These are phyloP conservation scores for Egretta garzetta DNA, from an alignment of 2,113 vertebrate genomes.

Conservation along the genomic window DNA sequence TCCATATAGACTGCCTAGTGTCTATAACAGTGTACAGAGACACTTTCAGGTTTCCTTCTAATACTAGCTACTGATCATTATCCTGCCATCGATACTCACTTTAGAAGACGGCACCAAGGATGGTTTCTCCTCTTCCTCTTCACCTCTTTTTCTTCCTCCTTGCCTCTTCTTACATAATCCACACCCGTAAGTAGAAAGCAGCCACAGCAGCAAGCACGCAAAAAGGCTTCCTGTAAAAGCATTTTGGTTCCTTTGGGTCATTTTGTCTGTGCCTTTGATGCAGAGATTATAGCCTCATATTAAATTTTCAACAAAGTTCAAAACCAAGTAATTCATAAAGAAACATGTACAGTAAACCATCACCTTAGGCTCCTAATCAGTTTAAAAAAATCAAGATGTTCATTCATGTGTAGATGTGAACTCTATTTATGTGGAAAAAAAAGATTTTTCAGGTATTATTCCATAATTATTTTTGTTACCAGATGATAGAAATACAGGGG, in stretches of 20 bases:
- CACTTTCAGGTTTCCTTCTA: background rate
- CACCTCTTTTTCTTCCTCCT: background rate
- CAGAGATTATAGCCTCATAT: background rate
- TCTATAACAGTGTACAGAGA: background rate
- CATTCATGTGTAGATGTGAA: background rate
- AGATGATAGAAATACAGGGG: background rate
- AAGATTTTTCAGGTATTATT: background rate
- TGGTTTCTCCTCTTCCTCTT: background rate
- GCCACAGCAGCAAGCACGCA: background rate
- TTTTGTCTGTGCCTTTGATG: conserved; percentile 36
- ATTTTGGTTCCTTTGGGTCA: conserved; percentile 11
- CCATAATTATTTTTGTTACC: background rate
- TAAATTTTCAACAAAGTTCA: conserved; percentile 32
- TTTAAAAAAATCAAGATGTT: background rate
- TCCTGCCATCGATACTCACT: background rate
- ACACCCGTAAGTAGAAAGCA: background rate
- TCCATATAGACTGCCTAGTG: background rate
- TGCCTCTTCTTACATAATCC: background rate
- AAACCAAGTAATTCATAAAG: conserved; percentile 8
- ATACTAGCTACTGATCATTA: background rate
- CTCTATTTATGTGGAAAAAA: background rate
- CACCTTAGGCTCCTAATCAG: background rate
- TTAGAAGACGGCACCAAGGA: background rate
- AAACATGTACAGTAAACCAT: background rate
- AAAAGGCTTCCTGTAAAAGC: background rate